Evolutionary conservation across 1,140 invertebrate species (phyloP).

Genomic region (Asbolus verrucosus): DNA sequence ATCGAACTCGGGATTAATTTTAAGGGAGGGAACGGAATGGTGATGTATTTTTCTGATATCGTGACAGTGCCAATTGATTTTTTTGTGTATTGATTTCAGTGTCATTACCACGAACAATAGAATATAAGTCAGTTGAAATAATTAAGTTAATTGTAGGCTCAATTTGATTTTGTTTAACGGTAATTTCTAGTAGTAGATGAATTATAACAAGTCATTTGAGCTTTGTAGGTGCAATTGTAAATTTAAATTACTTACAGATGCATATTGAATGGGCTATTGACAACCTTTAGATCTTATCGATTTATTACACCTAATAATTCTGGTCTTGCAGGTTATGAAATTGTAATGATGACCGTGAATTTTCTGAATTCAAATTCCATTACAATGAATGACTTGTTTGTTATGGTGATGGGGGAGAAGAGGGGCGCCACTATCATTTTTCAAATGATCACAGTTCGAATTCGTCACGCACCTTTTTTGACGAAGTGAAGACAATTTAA

Average conservation of each 20-base stretch:
- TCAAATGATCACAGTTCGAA: constrained; percentile 1
- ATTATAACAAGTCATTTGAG: constrained; percentile 23
- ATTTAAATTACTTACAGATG: constrained; percentile 23
- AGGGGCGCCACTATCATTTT: neutral
- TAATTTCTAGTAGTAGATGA: constrained; percentile 9
- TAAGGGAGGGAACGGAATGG: neutral
- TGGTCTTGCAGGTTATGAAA: constrained; percentile 6
- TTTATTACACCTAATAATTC: constrained; percentile 35
- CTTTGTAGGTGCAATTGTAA: constrained; percentile 14
- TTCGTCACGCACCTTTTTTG: neutral
- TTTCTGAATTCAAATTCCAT: constrained; percentile 14
- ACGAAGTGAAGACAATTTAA: neutral
- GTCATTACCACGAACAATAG: no score
- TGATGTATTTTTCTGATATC: constrained; percentile 4
- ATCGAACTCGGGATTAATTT: constrained; percentile 8
- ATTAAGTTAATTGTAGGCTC: constrained; percentile 16
- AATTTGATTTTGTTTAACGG: constrained; percentile 27
- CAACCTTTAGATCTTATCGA: constrained; percentile 24
- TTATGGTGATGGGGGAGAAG: neutral
- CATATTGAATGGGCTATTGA: constrained; percentile 24
- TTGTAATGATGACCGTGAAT: neutral
- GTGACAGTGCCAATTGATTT: constrained; percentile 6
- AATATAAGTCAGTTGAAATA: neutral
- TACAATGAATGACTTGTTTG: constrained; percentile 21
- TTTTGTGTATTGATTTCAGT: constrained; percentile 13